These are phyloP conservation scores for Anastrepha ludens DNA, from an alignment of 1,140 invertebrate genomes.

Conservation along the genomic window DNA sequence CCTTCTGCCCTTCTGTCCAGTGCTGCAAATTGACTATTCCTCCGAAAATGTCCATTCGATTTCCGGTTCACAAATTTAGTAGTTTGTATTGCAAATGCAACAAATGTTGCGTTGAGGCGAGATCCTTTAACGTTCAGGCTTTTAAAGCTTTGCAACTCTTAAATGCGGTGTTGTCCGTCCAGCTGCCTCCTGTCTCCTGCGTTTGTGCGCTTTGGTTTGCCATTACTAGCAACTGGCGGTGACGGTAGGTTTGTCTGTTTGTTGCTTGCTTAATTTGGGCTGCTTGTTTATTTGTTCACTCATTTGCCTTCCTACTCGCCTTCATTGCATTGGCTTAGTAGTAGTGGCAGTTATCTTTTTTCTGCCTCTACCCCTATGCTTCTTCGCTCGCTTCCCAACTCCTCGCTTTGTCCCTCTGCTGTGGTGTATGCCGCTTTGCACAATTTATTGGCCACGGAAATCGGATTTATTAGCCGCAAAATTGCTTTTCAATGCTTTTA, in stretches of 20 bases:
- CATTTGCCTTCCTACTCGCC: not conserved
- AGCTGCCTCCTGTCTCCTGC: not conserved
- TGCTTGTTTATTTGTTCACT: too few species aligned
- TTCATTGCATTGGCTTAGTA: not conserved
- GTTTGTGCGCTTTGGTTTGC: too few species aligned
- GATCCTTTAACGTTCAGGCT: not conserved
- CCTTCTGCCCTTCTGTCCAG: not conserved
- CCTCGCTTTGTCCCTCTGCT: not conserved
- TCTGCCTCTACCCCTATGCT: too few species aligned
- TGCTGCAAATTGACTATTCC: not conserved
- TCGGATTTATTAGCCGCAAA: slow-evolving; percentile 74
- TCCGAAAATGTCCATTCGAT: not conserved
- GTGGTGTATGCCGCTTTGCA: slow-evolving; percentile 39
- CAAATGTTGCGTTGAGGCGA: not conserved
- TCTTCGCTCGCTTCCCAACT: not conserved
- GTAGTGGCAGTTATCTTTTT: too few species aligned
- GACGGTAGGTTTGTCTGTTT: too few species aligned
- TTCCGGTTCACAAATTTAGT: slow-evolving; percentile 23
- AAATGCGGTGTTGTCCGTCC: not conserved
- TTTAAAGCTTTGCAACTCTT: not conserved
- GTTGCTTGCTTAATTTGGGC: too few species aligned
- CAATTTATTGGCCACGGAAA: slow-evolving; percentile 73
- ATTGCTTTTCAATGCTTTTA: slow-evolving; percentile 66
- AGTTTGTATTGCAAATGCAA: not conserved
- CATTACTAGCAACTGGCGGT: too few species aligned